Percentiles rank a stretch among this genome's conserved stretches.
These are phyloP conservation scores for Plecotus auritus DNA, from an alignment of 2,113 vertebrate genomes.

Conservation along the genomic window DNA sequence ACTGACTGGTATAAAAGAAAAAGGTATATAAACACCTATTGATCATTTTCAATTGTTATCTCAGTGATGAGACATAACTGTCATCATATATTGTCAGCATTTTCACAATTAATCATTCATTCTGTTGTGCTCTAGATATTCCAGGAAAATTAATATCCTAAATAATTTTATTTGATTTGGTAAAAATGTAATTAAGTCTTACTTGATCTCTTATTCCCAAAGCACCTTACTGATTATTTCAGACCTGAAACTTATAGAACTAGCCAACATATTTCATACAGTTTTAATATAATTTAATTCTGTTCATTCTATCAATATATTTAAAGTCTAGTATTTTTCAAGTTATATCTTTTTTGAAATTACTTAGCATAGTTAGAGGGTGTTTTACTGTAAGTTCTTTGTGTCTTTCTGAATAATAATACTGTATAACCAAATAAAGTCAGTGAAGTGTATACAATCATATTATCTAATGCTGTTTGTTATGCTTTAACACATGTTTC, in stretches of 20 bases:
- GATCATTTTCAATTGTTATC: background rate
- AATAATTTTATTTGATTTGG: background rate
- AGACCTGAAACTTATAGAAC: background rate
- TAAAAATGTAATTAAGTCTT: background rate
- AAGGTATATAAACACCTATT: background rate
- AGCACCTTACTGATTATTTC: conserved; percentile 14
- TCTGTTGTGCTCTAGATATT: background rate
- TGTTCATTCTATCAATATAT: conserved; percentile 25
- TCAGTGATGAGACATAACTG: background rate
- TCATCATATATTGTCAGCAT: background rate
- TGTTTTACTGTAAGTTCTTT: conserved; percentile 59
- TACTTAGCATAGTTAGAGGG: conserved; percentile 65
- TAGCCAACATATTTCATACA: background rate
- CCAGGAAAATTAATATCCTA: background rate
- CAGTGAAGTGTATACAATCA: conserved; percentile 74
- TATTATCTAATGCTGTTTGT: conserved; percentile 72
- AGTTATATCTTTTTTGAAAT: conserved; percentile 27
- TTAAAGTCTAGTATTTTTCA: background rate
- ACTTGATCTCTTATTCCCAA: background rate
- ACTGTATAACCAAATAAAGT: conserved; percentile 73
- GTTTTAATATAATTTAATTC: conserved; percentile 20
- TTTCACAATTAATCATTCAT: background rate
- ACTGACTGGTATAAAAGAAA: background rate
- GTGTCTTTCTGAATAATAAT: conserved; percentile 73
- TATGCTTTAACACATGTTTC: conserved; percentile 71